phyloP scores from a whole-genome alignment of 2,797 vertebrate species.

The Neosalanx taihuensis region DNA sequence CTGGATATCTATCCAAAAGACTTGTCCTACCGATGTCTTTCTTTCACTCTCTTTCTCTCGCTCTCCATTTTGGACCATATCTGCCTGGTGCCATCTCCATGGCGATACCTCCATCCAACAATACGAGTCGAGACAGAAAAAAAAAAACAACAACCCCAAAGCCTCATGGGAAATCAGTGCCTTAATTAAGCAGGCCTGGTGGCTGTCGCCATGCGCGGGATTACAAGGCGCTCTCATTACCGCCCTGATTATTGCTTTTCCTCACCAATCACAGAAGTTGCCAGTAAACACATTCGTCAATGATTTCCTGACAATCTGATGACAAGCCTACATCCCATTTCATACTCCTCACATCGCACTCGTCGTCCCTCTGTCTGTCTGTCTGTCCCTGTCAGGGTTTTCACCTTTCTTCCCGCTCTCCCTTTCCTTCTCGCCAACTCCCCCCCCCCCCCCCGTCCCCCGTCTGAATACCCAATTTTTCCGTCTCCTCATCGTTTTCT shows the following conservation, averaged over 20 bases:
- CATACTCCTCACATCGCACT: constrained; percentile 31
- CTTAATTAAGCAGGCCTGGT: constrained; percentile 72
- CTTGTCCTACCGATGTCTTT: too few species aligned
- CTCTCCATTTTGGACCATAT: not conserved
- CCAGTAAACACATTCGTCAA: constrained; percentile 62
- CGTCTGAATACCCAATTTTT: not conserved
- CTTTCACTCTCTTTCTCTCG: too few species aligned
- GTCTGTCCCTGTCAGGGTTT: constrained; percentile 1
- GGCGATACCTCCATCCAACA: not conserved
- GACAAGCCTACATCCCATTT: constrained; percentile 47
- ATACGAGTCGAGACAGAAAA: constrained; percentile 35
- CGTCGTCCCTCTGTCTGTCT: not conserved
- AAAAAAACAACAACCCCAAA: constrained; percentile 32
- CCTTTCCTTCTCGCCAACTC: constrained; percentile 9
- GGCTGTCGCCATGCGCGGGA: constrained; percentile 65
- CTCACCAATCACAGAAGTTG: constrained; percentile 58
- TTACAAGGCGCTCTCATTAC: constrained; percentile 64
- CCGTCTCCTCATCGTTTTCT: too few species aligned
- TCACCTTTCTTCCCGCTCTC: not conserved
- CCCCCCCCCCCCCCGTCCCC: not conserved
- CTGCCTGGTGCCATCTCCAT: not conserved
- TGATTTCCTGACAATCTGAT: constrained; percentile 58
- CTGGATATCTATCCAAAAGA: not conserved
- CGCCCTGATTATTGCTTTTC: constrained; percentile 69
- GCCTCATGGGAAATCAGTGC: constrained; percentile 72